Evolutionary conservation across 1,140 invertebrate genomes (phyloP).

Genomic region (Drosophila truncata): DNA sequence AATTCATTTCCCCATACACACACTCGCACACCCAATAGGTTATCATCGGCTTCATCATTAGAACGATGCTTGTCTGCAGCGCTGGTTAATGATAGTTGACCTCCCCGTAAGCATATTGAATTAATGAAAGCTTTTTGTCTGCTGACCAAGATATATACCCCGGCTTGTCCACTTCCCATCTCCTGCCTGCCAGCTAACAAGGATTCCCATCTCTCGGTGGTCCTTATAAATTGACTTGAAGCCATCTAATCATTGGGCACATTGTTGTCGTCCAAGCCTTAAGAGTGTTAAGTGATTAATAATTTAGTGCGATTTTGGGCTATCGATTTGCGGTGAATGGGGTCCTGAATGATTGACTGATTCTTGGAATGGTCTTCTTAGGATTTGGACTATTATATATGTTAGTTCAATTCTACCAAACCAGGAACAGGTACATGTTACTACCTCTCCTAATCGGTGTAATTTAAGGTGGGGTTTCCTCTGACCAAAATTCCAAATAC

Average conservation of each 20-base stretch:
- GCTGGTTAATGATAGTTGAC: conserved; percentile 62
- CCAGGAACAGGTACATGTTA: neutral
- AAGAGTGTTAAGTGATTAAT: conserved; percentile 48
- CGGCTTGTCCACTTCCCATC: neutral
- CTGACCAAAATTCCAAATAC: neutral
- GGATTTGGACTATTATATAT: neutral
- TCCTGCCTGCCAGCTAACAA: neutral
- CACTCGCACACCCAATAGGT: conserved; percentile 42
- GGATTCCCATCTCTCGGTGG: conserved; percentile 3
- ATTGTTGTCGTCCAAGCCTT: conserved; percentile 27
- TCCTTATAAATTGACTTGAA: conserved; percentile 50
- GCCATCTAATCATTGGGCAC: conserved; percentile 41
- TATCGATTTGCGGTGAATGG: conserved; percentile 16
- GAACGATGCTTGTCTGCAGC: conserved; percentile 47
- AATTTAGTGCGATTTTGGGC: conserved; percentile 22
- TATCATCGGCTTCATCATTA: conserved; percentile 52
- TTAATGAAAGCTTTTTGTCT: conserved; percentile 64
- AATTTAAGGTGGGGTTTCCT: neutral
- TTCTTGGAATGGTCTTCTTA: neutral
- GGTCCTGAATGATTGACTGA: conserved; percentile 4
- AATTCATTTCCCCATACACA: conserved; percentile 71
- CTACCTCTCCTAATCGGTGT: too few species aligned
- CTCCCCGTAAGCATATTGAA: conserved; percentile 60
- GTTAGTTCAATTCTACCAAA: neutral
- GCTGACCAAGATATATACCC: conserved; percentile 47